Evolutionary conservation across 2,888 invertebrate genomes (phyloP), one percentile per base, ranked within the genome.

Genomic region (Drosophila pseudotalamancana): DNA sequence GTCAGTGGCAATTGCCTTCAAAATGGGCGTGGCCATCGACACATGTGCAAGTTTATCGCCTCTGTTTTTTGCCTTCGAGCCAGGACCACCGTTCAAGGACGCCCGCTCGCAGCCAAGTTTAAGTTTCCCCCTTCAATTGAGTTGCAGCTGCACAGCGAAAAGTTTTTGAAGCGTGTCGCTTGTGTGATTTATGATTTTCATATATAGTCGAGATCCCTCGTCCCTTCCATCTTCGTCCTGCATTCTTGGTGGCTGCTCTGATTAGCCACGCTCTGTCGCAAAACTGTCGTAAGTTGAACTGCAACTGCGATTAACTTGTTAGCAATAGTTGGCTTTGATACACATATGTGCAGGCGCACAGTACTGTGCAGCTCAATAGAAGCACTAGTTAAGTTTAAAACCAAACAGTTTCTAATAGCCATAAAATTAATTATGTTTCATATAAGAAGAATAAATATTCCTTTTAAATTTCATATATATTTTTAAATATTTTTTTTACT

Each of bases 131-230:
- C 23, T 49, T 14, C 32, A 29, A 34, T 29, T 18, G 34, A 59
- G 32, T 37, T 54, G 59, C 34, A 29, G 46, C 29, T 51, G 54
- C 46, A 63, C 29, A 48, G 48, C 55, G 51, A 32, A 63, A 72
- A 69, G 57, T 81, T 73, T 46, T 46, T 61, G 39, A 23, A 64
- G 63, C 60, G 51, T 56, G 71, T 54, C 59, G 45, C 40, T 49
- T 68, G 6, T 59, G 82, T 81, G 81, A 81, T 81, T 81, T 81
- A 81, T 81, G 82, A 84, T 84, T 74, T 77, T 81, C 57, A 63
- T 71, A 62, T 43, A 35, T 12, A 25, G 31, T 14, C 40, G 34
- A 34, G 18, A 49, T 12, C 27, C 25, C 11, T 16, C 14, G 12
- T 18, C 25, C 19, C 19, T 27, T 19, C 11, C 4, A 31, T 35